These are phyloP conservation scores for Epinephelus coioides DNA, from an alignment of 2,797 vertebrate species.

Conservation along the genomic window DNA sequence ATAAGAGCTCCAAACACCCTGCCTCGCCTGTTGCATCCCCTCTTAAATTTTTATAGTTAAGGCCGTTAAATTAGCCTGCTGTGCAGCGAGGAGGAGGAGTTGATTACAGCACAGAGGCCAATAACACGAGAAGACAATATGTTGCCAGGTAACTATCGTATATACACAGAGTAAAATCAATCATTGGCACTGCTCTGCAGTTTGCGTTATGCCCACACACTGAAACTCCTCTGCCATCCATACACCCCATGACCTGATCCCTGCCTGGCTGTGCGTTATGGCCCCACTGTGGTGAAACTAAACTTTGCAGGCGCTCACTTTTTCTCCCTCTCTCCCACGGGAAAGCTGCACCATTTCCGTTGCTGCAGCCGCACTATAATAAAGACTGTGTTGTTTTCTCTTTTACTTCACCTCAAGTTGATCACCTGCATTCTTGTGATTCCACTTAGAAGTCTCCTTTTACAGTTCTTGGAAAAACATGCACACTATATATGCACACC, in stretches of 20 bases:
- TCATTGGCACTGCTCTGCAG: conserved; percentile 27
- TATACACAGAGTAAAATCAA: conserved; percentile 33
- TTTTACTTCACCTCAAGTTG: conserved; percentile 19
- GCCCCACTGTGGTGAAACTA: conserved; percentile 57
- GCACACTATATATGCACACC: neutral
- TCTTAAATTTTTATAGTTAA: conserved; percentile 23
- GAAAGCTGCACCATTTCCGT: conserved; percentile 69
- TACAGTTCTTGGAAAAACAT: conserved; percentile 7
- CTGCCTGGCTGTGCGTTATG: conserved; percentile 37
- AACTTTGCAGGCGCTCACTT: conserved; percentile 53
- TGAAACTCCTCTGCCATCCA: conserved; percentile 21
- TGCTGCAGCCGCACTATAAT: conserved; percentile 29
- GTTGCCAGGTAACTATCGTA: conserved; percentile 22
- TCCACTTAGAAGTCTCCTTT: conserved; percentile 15
- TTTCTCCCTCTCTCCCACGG: conserved; percentile 46
- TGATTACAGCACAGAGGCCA: conserved; percentile 33
- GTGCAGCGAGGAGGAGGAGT: conserved; percentile 5
- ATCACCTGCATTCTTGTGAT: conserved; percentile 56
- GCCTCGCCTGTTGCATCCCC: conserved; percentile 3
- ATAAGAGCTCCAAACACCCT: neutral
- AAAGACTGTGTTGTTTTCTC: conserved; percentile 44
- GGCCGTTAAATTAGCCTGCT: conserved; percentile 17
- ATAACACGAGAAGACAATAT: conserved; percentile 30
- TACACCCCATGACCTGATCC: conserved; percentile 31
- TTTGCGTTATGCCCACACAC: conserved; percentile 19